Evolutionary conservation across 1,140 invertebrate genomes (phyloP), one percentile per base, ranked within the genome.

Genomic region (Geopemphigus sp.): DNA sequence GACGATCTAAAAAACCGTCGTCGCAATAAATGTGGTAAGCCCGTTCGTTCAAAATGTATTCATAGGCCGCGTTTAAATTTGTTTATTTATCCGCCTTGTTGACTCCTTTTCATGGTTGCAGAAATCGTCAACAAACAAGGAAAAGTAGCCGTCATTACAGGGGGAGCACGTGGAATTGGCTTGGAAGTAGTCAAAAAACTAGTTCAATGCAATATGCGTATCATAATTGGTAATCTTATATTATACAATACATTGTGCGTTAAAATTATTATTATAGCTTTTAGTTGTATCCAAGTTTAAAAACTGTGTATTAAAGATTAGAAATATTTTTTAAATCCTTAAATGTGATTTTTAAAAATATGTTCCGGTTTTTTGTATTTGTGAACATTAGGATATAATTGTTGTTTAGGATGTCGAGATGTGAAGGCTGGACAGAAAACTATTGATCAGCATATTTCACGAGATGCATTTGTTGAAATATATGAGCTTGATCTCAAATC

Each of bases 141-240:
- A 57, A 89, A 90, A 86, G 87, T 94, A 63, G 95, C 93, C 59
- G 90, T 97, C 81, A 90, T 97, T 59, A 97, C 95, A 12, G 95
- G 95, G 80, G 95, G 95, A 15, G 90, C 92, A 39, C 87, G 92
- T 82, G 95, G 95, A 22, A 96, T 98, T 83, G 95, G 95, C 19
- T 87, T 88, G n/a, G 88, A 92, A 85, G 89, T 95, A 19, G 91
- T 94, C 15, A 91, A 91, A 84, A 91, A 91, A 85, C 86, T 97
- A 24, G 84, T 95, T 29, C 87, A 92, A 84, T 91, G 91, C 84
- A 91, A 94, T 82, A 92, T 95, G 87, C 90, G 90, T 84, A 93
- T 97, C 54, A 88, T 97, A 81, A 92, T 97, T 84, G 95, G 93
- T 93, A 88, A 87, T 86, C 85, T 47, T 50, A 17, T 50, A 39